These are phyloP conservation scores for Columbina picui DNA, from an alignment of 2,113 vertebrate genomes.

Conservation along the genomic window DNA sequence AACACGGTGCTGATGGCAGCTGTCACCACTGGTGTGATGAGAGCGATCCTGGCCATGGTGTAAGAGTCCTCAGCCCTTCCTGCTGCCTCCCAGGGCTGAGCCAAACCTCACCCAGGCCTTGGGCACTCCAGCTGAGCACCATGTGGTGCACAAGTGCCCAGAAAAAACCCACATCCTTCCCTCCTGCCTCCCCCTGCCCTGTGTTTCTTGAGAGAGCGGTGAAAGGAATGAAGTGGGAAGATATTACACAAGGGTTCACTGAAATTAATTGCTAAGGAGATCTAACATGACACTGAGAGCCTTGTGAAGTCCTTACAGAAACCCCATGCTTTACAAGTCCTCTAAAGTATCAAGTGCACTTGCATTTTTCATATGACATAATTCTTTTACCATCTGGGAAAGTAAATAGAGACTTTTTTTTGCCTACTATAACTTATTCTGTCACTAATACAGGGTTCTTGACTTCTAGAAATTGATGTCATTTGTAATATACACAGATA, in stretches of 20 bases:
- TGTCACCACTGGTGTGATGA: neutral
- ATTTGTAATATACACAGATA: neutral
- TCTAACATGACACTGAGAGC: neutral
- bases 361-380: neutral
- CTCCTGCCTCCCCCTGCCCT: neutral
- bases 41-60: rapidly evolving
- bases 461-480: neutral
- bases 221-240: neutral
- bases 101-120: neutral
- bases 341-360: neutral
- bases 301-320: neutral
- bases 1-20: neutral
- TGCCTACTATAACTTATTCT: rapidly evolving
- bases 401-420: neutral
- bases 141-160: neutral
- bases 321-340: neutral
- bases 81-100: neutral
- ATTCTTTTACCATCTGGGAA: neutral
- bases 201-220: neutral
- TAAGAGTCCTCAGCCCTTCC: neutral
- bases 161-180: neutral
- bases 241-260: neutral
- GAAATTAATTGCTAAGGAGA: neutral
- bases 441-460: neutral
- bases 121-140: neutral